Evolutionary conservation across 1,140 invertebrate genomes (phyloP).

Genomic region (Rhopalosiphum padi): DNA sequence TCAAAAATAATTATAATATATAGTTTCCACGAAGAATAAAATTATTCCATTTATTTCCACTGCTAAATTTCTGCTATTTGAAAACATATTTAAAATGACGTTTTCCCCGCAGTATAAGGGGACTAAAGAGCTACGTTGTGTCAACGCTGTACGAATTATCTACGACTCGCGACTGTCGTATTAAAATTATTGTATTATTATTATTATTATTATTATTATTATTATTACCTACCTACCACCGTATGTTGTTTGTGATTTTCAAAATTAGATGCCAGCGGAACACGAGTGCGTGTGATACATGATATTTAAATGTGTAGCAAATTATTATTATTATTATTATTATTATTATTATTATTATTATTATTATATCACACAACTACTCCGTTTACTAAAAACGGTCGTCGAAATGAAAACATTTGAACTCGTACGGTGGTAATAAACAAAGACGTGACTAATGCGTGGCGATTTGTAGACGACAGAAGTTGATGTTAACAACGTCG

Average conservation of each 20-base stretch:
- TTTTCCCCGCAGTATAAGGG: not conserved
- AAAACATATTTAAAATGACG: not conserved
- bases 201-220: not conserved
- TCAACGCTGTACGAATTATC: not conserved
- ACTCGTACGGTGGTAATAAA: not conserved
- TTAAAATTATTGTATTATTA: not conserved
- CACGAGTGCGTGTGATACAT: not conserved
- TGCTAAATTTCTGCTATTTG: not conserved
- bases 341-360: not conserved
- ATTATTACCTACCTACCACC: not conserved
- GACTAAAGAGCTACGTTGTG: not conserved
- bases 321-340: not conserved
- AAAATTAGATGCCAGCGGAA: not conserved
- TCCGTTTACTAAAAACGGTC: not conserved
- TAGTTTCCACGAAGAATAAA: too few relatives aligned
- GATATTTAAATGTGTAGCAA: not conserved
- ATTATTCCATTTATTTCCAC: not conserved
- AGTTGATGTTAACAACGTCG: not conserved
- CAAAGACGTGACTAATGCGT: not conserved
- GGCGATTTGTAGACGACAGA: not conserved
- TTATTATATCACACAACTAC: not conserved
- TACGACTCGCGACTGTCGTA: not conserved
- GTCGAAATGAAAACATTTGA: not conserved
- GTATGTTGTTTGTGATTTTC: not conserved
- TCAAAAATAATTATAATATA: too few relatives aligned